Evolutionary conservation across 2,888 invertebrate genomes (phyloP).

Genomic region (Spodoptera exigua): DNA sequence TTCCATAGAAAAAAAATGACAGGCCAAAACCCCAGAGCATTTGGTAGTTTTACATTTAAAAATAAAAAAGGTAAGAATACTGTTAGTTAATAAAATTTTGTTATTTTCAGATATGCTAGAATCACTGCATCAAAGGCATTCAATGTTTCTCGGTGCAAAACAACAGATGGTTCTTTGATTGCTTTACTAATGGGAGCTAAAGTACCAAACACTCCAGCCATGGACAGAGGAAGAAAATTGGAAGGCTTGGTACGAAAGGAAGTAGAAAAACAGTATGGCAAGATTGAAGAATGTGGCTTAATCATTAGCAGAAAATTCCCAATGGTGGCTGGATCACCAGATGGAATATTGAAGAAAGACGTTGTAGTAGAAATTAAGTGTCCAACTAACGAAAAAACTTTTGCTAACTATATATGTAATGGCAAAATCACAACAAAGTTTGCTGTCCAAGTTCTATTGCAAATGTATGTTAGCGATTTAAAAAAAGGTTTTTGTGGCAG

Average conservation of each 20-base stretch:
- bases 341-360: constrained; percentile 1
- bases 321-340: constrained; percentile 2
- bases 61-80: too few relatives aligned
- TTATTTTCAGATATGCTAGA: constrained; percentile 3
- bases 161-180: constrained; percentile 1
- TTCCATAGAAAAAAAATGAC: too few relatives aligned
- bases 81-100: too few relatives aligned
- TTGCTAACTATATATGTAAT: neutral
- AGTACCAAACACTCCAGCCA: neutral
- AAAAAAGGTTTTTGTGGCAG: neutral
- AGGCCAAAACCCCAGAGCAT: too few relatives aligned
- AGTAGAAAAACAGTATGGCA: neutral
- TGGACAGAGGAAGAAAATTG: neutral
- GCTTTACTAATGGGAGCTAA: neutral
- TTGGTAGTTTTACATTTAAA: too few relatives aligned
- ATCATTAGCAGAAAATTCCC: neutral
- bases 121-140: constrained; percentile 2
- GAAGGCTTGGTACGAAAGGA: neutral
- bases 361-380: neutral
- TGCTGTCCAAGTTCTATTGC: neutral
- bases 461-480: neutral
- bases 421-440: neutral
- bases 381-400: neutral
- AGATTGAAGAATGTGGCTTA: neutral
- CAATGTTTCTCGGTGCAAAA: constrained; percentile 1